Evolutionary conservation across 2,888 invertebrate genomes (phyloP), one percentile per base, ranked within the genome.

Genomic region (Drosophila mulleri): DNA sequence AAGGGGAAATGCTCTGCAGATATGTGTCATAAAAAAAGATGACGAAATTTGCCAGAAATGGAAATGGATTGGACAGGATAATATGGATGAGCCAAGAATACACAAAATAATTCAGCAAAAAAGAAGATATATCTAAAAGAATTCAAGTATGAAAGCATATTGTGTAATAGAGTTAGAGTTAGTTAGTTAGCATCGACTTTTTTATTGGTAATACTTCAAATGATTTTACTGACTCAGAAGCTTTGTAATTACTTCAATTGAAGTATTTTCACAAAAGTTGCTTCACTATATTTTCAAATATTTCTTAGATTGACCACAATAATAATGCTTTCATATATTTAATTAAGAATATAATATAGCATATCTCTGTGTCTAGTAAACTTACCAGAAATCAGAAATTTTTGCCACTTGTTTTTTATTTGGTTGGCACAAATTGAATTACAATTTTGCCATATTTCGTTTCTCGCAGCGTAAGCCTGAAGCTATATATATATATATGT

Each of bases 401-500:
- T 26, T 54, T 32, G 39, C 3, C 7, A 50, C 52, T 73, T 73
- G 8, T 47, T 54, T 73, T 73, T 50, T 63, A 54, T 54, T 47
- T 44, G 23, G 45, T 35, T 62, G 72, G 62, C 66, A 66, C 75
- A 69, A 67, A 77, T 83, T 75, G 80, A 82, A 80, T 75, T 71
- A 53, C 72, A 70, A 2, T 14, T 72, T 75, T 72, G 53, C 45
- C 35, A 54, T 68, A 65, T 62, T 61, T n/a, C 26, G n/a, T 11
- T 23, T 9, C 9, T 18, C 56, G 5, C 12, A 12, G 64, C 59
- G 14, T 62, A 42, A 12, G 12, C 20, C n/a, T 54, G 42, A 42
- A n/a, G 6, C 0, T 14, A 12, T 23, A 2, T 14, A 12, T 11
- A 1, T 6, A 1, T 14, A 12, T 23, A 2, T 14, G 9, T 11